phyloP scores from a whole-genome alignment of 1,140 invertebrate genomes.

The Laupala kohalensis region DNA sequence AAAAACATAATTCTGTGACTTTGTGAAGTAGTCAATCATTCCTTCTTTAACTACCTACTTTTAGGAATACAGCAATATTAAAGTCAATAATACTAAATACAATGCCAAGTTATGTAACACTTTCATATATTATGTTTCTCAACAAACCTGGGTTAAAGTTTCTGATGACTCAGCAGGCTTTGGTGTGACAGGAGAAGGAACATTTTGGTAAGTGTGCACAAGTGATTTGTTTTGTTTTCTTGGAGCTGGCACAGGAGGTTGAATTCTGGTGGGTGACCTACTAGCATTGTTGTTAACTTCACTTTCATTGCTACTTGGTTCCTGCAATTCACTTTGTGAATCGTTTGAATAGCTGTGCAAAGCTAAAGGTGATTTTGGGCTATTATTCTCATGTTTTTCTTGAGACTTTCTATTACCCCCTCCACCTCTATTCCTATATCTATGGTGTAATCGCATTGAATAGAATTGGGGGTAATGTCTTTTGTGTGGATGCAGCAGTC shows the following conservation, averaged over 20 bases:
- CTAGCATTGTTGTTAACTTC: constrained; percentile 4
- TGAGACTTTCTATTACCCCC: background rate
- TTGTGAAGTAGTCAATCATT: too few species aligned
- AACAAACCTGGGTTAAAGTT: constrained; percentile 12
- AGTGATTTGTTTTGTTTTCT: constrained; percentile 27
- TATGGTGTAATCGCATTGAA: constrained; percentile 9
- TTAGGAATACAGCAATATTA: too few species aligned
- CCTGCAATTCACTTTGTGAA: constrained; percentile 2
- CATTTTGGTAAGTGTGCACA: constrained; percentile 39
- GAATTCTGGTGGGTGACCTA: background rate
- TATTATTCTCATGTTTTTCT: too few species aligned
- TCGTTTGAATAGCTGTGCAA: background rate
- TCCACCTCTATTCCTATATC: background rate
- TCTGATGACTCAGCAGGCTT: constrained; percentile 15
- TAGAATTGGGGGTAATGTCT: constrained; percentile 9
- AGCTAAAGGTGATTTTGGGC: too few species aligned
- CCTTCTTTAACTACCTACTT: too few species aligned
- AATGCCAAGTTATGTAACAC: background rate
- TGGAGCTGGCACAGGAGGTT: constrained; percentile 30
- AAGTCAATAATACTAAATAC: too few species aligned
- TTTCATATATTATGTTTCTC: background rate
- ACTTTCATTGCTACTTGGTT: background rate
- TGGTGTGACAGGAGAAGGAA: constrained; percentile 34
- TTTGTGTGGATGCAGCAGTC: background rate
- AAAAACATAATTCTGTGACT: too few species aligned